Conservation (phyloP, 2,113 vertebrate genomes). For the Laterallus jamaicensis region DNA sequence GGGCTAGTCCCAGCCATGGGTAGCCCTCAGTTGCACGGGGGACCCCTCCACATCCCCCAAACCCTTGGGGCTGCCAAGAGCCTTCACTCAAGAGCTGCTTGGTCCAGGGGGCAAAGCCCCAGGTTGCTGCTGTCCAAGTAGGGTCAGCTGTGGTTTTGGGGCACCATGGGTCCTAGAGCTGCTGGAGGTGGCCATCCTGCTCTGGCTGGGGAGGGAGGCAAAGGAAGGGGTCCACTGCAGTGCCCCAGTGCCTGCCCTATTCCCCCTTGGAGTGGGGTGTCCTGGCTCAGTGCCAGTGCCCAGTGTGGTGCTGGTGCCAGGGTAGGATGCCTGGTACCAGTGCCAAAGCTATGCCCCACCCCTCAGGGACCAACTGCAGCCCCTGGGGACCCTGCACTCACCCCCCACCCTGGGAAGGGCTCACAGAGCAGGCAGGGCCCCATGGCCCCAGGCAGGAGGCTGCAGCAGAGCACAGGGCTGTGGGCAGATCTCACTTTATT, state of each 20-base stretch:
- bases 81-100: neutral
- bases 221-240: fast-evolving
- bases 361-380: fast-evolving
- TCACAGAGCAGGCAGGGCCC: fast-evolving
- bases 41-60: neutral
- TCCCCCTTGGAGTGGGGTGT: neutral
- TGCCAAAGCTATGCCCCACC: neutral
- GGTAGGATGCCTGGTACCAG: too few species aligned
- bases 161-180: neutral
- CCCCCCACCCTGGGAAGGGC: neutral
- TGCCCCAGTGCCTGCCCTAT: too few species aligned
- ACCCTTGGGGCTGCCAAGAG: neutral
- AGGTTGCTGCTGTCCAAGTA: fast-evolving
- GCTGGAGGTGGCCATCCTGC: too few species aligned
- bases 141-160: neutral
- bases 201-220: neutral
- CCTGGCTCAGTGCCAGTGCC: neutral
- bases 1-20: neutral
- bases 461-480: too few species aligned
- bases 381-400: fast-evolving
- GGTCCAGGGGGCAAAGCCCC: fast-evolving
- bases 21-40: fast-evolving
- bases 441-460: too few species aligned
- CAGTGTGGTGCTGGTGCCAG: neutral
- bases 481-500: constrained; percentile 35